Evolutionary conservation across 2,113 vertebrate genomes (phyloP).

Genomic region (Motacilla alba): DNA sequence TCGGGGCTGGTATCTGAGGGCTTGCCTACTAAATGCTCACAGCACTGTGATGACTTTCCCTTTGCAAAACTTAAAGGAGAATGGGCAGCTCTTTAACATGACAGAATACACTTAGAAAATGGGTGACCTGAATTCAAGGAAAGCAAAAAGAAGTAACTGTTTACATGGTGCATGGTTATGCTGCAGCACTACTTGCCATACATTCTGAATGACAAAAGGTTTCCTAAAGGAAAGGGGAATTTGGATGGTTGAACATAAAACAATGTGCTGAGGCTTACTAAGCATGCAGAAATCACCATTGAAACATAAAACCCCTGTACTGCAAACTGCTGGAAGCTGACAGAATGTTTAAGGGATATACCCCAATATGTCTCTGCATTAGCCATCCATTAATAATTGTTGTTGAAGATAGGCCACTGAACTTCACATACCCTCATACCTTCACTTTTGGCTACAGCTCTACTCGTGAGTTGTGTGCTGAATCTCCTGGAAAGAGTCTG

Average conservation of each 20-base stretch:
- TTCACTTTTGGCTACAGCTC: neutral
- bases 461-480: neutral
- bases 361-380: neutral
- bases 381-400: neutral
- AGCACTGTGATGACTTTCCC: neutral
- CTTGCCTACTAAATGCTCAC: neutral
- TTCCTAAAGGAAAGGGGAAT: neutral
- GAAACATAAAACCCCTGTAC: neutral
- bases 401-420: neutral
- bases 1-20: neutral
- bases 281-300: neutral
- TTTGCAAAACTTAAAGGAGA: neutral
- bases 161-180: accelerated
- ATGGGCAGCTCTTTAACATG: neutral
- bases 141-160: neutral
- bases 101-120: neutral
- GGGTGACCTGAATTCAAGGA: neutral
- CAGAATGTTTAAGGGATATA: neutral
- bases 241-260: neutral
- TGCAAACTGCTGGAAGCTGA: neutral
- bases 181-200: neutral
- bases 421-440: neutral
- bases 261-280: neutral
- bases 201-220: neutral
- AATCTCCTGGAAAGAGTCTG: neutral